Conservation (phyloP, 1,140 invertebrate species). For the Maconellicoccus hirsutus region DNA sequence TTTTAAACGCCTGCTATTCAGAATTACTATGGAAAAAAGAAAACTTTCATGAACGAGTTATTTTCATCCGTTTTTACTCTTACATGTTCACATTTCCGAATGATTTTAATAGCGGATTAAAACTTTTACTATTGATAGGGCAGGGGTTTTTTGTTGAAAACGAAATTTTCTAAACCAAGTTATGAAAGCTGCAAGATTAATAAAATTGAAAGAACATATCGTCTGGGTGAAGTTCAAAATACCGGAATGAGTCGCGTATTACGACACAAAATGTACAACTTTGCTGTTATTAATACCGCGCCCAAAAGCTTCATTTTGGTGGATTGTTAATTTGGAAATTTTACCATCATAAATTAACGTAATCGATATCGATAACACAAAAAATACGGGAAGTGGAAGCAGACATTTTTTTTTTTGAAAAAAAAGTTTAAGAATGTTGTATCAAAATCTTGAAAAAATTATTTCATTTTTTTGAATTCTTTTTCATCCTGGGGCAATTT, state of each 20-base stretch:
- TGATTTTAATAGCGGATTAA: slow-evolving; percentile 9
- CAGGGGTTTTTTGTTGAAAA: not conserved
- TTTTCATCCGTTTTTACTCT: slow-evolving; percentile 1
- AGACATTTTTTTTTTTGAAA: too few relatives aligned
- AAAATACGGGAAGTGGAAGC: too few relatives aligned
- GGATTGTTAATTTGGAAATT: too few relatives aligned
- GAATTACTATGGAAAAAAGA: not conserved
- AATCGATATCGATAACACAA: too few relatives aligned
- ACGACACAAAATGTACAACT: not conserved
- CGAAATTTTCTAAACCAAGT: not conserved
- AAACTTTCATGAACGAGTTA: slow-evolving; percentile 4
- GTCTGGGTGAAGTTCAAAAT: not conserved
- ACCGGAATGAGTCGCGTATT: not conserved
- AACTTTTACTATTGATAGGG: not conserved
- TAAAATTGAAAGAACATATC: not conserved
- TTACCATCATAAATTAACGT: too few relatives aligned
- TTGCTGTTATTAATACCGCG: too few relatives aligned
- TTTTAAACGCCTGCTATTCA: slow-evolving; percentile 4
- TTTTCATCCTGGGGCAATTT: too few relatives aligned
- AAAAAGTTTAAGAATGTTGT: too few relatives aligned
- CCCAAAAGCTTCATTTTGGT: too few relatives aligned
- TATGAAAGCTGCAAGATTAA: slow-evolving; percentile 5
- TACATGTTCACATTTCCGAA: slow-evolving; percentile 3
- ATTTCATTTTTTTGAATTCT: too few relatives aligned
- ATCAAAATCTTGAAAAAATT: too few relatives aligned